Conservation (phyloP, 1,140 invertebrate genomes). For the Matsumurasca onukii region DNA sequence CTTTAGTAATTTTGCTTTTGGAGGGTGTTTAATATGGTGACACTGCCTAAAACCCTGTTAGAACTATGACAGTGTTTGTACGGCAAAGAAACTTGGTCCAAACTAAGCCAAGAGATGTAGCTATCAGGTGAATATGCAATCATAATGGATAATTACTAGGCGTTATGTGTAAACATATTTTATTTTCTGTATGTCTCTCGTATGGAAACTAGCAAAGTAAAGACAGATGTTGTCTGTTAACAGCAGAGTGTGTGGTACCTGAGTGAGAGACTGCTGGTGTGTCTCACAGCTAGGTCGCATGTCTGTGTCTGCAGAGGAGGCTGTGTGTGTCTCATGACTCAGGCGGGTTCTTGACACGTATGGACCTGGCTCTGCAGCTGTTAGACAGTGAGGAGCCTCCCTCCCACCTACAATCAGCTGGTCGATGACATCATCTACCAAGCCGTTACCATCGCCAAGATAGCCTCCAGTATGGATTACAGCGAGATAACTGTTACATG, state of each 20-base stretch:
- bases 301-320: not conserved
- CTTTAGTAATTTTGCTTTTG: too few species aligned
- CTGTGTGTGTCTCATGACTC: not conserved
- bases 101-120: too few species aligned
- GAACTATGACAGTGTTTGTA: too few species aligned
- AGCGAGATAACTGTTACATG: constrained; percentile 38
- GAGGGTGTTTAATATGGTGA: too few species aligned
- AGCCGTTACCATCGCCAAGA: constrained; percentile 38
- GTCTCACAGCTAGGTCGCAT: constrained; percentile 1
- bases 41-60: too few species aligned
- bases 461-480: constrained; percentile 34
- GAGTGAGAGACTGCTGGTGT: constrained; percentile 19
- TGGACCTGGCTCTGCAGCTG: constrained; percentile 23
- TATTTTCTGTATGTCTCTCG: too few species aligned
- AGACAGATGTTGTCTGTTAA: too few species aligned
- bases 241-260: constrained; percentile 23
- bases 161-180: too few species aligned
- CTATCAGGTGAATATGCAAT: too few species aligned
- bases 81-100: too few species aligned
- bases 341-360: constrained; percentile 9
- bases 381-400: not conserved
- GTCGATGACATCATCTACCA: constrained; percentile 39
- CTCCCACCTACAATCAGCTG: constrained; percentile 5
- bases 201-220: too few species aligned
- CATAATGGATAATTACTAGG: too few species aligned